Conservation (phyloP, 92 coral and sea anemone species). For the Siderastrea siderea region DNA sequence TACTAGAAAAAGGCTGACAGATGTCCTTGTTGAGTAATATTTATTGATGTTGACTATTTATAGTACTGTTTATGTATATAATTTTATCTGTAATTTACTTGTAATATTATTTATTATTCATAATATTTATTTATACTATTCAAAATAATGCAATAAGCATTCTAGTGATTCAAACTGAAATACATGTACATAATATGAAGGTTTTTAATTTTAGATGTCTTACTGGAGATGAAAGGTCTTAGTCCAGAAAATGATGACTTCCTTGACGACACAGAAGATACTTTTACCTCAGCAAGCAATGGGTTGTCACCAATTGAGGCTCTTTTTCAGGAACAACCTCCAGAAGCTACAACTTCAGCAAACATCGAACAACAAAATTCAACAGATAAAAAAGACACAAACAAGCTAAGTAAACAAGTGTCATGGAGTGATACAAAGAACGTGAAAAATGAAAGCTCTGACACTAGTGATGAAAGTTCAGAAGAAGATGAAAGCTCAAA, state of each 20-base stretch:
- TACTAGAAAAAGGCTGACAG: too few relatives aligned
- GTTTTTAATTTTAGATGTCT: constrained; percentile 24
- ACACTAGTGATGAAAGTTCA: constrained; percentile 21
- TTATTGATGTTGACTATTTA: too few relatives aligned
- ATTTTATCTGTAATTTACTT: too few relatives aligned
- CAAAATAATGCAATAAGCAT: too few relatives aligned
- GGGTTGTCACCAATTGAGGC: background rate
- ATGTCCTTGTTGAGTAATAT: too few relatives aligned
- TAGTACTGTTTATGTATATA: too few relatives aligned
- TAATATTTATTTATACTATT: too few relatives aligned
- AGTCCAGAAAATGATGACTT: background rate
- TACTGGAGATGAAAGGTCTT: constrained; percentile 42
- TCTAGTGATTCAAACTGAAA: too few relatives aligned
- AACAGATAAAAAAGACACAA: background rate
- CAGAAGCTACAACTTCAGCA: background rate
- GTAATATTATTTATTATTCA: too few relatives aligned
- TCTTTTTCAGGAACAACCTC: constrained; percentile 16
- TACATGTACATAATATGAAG: too few relatives aligned
- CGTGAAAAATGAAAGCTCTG: constrained; percentile 2
- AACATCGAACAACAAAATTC: background rate
- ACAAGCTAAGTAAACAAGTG: constrained; percentile 28
- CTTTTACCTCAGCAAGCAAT: background rate
- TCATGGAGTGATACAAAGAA: constrained; percentile 30
- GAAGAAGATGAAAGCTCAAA: constrained; percentile 14
- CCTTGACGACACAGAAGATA: constrained; percentile 2